A percentile compares a stretch with the other conserved stretches of the same genome.
Conservation (phyloP, 2,797 vertebrate genomes). For the Enteromius anoplus region DNA sequence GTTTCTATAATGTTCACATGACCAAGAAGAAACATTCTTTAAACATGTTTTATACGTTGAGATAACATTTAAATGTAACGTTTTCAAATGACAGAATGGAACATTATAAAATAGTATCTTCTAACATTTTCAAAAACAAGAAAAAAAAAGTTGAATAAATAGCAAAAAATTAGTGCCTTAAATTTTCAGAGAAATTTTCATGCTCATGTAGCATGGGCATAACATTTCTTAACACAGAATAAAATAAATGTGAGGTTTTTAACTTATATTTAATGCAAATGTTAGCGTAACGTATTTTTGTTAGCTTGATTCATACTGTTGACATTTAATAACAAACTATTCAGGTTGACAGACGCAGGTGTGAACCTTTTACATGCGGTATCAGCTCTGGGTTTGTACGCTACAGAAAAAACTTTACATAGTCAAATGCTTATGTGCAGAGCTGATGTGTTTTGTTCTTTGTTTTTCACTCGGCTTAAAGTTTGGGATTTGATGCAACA, state of each 20-base stretch:
- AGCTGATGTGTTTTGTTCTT: background rate
- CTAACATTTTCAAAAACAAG: background rate
- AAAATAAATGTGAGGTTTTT: background rate
- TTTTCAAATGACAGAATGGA: background rate
- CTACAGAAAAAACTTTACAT: background rate
- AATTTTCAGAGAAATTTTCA: background rate
- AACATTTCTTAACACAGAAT: background rate
- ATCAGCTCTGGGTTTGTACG: background rate
- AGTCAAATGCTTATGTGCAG: constrained; percentile 7
- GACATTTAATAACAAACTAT: background rate
- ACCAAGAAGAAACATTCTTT: background rate
- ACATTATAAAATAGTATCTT: background rate
- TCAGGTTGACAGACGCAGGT: background rate
- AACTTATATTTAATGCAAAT: background rate
- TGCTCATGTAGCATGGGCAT: background rate
- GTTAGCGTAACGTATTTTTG: background rate
- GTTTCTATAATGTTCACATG: background rate
- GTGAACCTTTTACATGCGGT: background rate
- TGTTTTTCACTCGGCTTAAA: constrained; percentile 1
- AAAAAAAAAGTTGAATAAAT: background rate
- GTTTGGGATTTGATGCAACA: constrained; percentile 5
- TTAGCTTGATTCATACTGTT: background rate
- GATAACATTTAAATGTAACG: background rate
- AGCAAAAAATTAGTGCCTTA: background rate
- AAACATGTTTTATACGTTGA: background rate